phyloP scores from a whole-genome alignment of 2,113 vertebrate genomes.

The Mionectes macconnelli region DNA sequence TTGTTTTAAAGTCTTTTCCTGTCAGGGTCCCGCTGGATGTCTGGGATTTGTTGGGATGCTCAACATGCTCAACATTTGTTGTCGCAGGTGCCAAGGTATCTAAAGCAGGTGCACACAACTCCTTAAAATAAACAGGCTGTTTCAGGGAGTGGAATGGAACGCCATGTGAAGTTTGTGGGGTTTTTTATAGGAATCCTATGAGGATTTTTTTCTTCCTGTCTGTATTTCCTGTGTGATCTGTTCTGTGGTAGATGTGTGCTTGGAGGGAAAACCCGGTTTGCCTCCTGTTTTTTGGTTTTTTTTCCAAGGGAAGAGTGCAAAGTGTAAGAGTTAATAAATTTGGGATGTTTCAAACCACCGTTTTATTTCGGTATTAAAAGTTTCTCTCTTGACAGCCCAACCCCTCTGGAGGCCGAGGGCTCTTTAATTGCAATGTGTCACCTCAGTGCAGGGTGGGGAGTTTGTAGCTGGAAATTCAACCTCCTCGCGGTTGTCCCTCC shows the following conservation, averaged over 20 bases:
- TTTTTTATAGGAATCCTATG: neutral
- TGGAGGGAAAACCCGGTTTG: neutral
- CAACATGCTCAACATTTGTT: too few relatives aligned
- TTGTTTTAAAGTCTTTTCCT: neutral
- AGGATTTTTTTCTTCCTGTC: accelerated
- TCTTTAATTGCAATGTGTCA: neutral
- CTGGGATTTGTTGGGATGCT: neutral
- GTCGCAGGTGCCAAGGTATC: neutral
- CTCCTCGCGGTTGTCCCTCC: neutral
- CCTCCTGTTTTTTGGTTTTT: neutral
- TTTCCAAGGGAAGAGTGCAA: neutral
- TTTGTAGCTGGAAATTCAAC: neutral
- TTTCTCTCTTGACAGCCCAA: neutral
- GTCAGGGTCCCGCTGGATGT: neutral
- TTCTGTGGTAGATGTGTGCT: neutral
- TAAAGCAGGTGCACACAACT: neutral
- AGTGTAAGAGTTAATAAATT: neutral
- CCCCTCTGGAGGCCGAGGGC: neutral
- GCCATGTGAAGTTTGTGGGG: neutral
- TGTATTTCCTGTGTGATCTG: neutral
- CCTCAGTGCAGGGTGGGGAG: neutral
- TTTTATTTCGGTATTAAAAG: neutral
- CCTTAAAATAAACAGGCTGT: neutral
- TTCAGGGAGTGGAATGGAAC: neutral
- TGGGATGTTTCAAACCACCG: neutral